Percentiles rank a stretch among this genome's conserved stretches.
These are phyloP conservation scores for Drosophila pectinifera DNA, from an alignment of 1,140 invertebrate species.

Conservation along the genomic window DNA sequence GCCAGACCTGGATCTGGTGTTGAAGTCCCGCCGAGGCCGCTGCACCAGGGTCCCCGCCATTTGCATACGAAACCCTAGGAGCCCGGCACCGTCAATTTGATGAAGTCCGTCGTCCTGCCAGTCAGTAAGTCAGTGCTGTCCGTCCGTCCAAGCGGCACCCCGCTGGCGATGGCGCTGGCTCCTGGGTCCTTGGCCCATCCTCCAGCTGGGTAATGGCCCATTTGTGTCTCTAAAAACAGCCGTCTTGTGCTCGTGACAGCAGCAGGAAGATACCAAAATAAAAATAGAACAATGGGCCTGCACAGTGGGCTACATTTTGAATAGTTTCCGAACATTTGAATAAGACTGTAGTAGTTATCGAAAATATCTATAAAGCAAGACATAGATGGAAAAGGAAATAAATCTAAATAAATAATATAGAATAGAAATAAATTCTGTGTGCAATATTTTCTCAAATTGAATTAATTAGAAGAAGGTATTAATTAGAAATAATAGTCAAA, in stretches of 20 bases:
- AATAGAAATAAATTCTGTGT: too few relatives aligned
- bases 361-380: too few relatives aligned
- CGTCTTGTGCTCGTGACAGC: slow-evolving; percentile 33
- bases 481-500: too few relatives aligned
- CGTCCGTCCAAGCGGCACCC: not conserved
- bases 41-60: slow-evolving; percentile 37
- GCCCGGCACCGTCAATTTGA: slow-evolving; percentile 51
- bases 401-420: too few relatives aligned
- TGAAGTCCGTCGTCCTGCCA: slow-evolving; percentile 40
- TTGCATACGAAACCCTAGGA: slow-evolving; percentile 59
- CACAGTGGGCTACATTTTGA: slow-evolving; percentile 5
- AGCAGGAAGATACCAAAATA: slow-evolving; percentile 8
- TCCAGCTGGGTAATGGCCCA: not conserved
- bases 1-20: not conserved
- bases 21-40: slow-evolving; percentile 12
- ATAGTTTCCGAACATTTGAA: too few relatives aligned
- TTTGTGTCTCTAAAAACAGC: slow-evolving; percentile 25
- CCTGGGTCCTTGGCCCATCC: slow-evolving; percentile 1
- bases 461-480: too few relatives aligned
- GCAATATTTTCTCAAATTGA: too few relatives aligned
- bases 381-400: too few relatives aligned
- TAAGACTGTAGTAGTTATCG: too few relatives aligned
- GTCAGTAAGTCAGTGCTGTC: not conserved
- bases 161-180: not conserved
- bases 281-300: not conserved